Evolutionary conservation across 2,888 invertebrate genomes (phyloP), one percentile per base, ranked within the genome.

Genomic region (Melanostoma scalare): DNA sequence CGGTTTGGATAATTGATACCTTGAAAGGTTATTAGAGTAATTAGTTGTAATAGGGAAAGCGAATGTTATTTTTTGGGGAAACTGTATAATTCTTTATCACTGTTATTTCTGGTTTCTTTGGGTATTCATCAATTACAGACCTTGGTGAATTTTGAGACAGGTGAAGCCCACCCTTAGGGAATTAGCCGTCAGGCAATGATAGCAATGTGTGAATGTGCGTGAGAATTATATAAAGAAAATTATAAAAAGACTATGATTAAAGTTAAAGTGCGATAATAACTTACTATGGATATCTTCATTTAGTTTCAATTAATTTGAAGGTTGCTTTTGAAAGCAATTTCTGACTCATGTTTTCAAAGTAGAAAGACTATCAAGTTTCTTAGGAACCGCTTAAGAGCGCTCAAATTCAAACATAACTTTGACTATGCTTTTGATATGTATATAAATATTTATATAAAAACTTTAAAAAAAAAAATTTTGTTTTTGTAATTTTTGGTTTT

Each of bases 1-100:
- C 77, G 71, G 81, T 72, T 81, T 44, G 1, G 42, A 48, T 10
- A 46, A 36, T 36, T 60, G 9, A 50, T 56, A 31, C 68, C 74
- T 61, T 50, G 74, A 74, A 69, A 63, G 74, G 50, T 30, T 65
- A 68, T 31, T 9, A 55, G 6, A 61, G 67, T 68, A 76, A 77
- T 81, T 71, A 81, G 76, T 38, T n/a, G 35, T 58, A n/a, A 33
- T 20, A 20, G 46, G 50, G n/a, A 58, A 60, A 55, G 35, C 67
- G 67, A 38, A 67, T 31, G 36, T 60, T 48, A 31, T 30, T 50
- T 56, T 31, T 38, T 56, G 6, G 42, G n/a, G 42, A 42, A 33
- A 40, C 50, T 52, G 58, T n/a, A 40, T 9, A 77, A 38, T 71
- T 63, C 33, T 9, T 72, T 20, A 55, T 69, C 44, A 69, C 52